Percentiles rank a stretch among this genome's conserved stretches.
Conservation (phyloP, 1,140 invertebrate genomes). For the Drosophila trapezifrons region DNA sequence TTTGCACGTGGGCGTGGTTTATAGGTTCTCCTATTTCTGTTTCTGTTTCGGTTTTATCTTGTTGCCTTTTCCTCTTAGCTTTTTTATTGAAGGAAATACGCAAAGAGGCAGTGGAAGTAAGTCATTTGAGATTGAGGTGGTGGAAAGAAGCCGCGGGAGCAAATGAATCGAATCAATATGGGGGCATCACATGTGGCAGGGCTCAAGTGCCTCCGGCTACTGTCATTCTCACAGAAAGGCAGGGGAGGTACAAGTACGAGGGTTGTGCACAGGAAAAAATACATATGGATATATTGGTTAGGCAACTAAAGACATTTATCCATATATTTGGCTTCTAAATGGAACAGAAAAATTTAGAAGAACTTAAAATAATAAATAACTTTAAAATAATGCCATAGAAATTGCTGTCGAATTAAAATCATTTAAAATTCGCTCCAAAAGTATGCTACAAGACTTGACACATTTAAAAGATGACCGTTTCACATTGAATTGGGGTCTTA, state of each 20-base stretch:
- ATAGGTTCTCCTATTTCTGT: constrained; percentile 34
- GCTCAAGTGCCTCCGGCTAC: constrained; percentile 33
- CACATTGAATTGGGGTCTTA: too few species aligned
- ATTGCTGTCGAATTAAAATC: too few species aligned
- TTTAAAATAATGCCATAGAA: too few species aligned
- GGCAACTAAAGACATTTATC: too few species aligned
- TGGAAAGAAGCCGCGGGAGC: constrained; percentile 32
- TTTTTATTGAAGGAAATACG: constrained; percentile 35
- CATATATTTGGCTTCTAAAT: not conserved
- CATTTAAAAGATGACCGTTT: too few species aligned
- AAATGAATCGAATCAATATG: constrained; percentile 70
- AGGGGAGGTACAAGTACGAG: not conserved
- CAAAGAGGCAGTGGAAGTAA: constrained; percentile 10
- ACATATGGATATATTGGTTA: not conserved
- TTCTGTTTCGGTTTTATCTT: constrained; percentile 2
- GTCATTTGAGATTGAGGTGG: constrained; percentile 33
- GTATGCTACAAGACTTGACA: too few species aligned
- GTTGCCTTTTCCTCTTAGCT: too few species aligned
- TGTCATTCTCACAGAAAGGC: constrained; percentile 4
- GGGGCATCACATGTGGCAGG: constrained; percentile 43
- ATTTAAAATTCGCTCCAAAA: too few species aligned
- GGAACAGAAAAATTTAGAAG: too few species aligned
- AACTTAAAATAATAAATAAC: too few species aligned
- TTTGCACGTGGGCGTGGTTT: constrained; percentile 53
- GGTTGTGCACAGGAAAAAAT: not conserved